Evolutionary conservation across 2,888 invertebrate species (phyloP), one percentile per base, ranked within the genome.

Genomic region (Chrysomela aeneicollis): DNA sequence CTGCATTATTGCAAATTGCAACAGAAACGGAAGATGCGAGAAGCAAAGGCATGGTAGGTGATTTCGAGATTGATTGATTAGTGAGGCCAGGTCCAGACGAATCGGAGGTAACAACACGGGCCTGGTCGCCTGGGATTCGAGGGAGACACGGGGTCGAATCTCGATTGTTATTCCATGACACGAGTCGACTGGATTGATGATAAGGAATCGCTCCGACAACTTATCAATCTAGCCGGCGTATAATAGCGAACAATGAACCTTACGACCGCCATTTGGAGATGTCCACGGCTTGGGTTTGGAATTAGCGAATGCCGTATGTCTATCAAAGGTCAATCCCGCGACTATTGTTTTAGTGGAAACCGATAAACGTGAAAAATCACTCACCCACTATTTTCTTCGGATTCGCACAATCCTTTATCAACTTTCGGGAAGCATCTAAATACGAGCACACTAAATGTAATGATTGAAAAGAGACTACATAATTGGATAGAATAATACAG

Each of bases 231-330:
- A 76, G 74, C 78, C 78, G 78, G 77, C 76, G 75, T 74, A 42
- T 42, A 76, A 42, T 42, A 76, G 81, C 81, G 85, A 85, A 85
- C 85, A 85, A 85, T 85, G 85, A 85, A 85, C 85, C 78, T 84
- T 84, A 77, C 79, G 83, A 84, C 84, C 84, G 85, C 85, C 84
- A 85, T 85, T 84, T 81, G 64, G 82, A 82, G 82, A 82, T 83
- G 82, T 83, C 83, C 83, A 81, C 82, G 82, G 83, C 83, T 83
- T 83, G 82, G 81, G 80, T 79, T 81, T 79, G 78, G 83, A 82
- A 83, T 80, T 79, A 78, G 77, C 78, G 77, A 78, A 77, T 42
- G 42, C 42, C 15, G 42, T 42, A 15, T 76, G 71, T 75, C 73
- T 74, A 73, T 77, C 76, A 79, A 78, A 79, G 76, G 77, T 79